Conservation (phyloP, 2,797 vertebrate genomes). For the Clarias fuscus region DNA sequence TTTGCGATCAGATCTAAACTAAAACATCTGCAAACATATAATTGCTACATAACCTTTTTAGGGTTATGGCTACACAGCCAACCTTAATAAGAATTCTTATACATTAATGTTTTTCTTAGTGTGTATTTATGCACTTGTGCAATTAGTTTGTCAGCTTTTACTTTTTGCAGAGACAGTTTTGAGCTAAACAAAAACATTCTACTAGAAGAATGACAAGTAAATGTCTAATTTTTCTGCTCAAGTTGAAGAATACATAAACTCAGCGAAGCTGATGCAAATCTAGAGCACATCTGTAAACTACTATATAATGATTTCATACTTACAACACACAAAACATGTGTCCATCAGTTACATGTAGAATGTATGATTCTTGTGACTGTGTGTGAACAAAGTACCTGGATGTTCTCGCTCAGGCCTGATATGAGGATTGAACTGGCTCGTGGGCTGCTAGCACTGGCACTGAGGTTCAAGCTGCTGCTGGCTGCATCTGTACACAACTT, state of each 20-base stretch:
- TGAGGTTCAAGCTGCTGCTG: constrained; percentile 67
- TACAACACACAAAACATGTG: not conserved
- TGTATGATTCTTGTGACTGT: not conserved
- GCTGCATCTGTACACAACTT: constrained; percentile 80
- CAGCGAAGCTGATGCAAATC: not conserved
- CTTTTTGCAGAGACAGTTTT: not conserved
- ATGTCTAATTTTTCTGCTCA: not conserved
- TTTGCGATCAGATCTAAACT: too few species aligned
- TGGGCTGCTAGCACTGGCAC: constrained; percentile 75
- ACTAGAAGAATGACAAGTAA: not conserved
- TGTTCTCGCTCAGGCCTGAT: constrained; percentile 80
- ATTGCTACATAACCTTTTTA: not conserved
- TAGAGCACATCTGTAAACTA: not conserved
- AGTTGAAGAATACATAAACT: not conserved
- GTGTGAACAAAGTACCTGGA: constrained; percentile 73
- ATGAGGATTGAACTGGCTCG: constrained; percentile 83
- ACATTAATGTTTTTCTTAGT: not conserved
- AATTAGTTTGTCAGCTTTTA: not conserved
- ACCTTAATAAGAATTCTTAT: not conserved
- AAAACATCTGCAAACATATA: not conserved
- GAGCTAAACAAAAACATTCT: not conserved
- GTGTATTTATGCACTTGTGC: not conserved
- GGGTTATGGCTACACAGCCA: not conserved
- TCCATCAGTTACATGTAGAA: not conserved
- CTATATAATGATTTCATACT: not conserved